A percentile compares a stretch with the other conserved stretches of the same genome.
Evolutionary conservation across 2,113 vertebrate species (phyloP).

Genomic region (Sinocyclocheilus anshuiensis): DNA sequence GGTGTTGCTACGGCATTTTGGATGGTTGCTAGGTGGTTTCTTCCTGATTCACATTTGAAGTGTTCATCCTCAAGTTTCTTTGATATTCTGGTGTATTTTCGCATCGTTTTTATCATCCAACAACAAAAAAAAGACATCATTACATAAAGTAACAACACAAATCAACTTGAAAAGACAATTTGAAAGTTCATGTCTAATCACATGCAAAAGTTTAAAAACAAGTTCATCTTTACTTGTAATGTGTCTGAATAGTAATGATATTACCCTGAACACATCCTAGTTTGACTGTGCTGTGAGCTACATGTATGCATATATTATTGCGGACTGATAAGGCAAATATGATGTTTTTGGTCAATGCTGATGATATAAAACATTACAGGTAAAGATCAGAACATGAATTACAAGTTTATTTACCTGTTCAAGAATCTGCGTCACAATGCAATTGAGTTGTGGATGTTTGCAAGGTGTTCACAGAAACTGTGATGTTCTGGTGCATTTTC

Average conservation of each 20-base stretch:
- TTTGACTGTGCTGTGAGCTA: conserved; percentile 4
- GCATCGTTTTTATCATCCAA: not conserved
- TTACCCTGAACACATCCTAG: conserved; percentile 40
- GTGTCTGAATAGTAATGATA: conserved; percentile 23
- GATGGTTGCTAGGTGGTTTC: too few species aligned
- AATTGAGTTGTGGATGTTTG: too few species aligned
- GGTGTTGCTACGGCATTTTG: too few species aligned
- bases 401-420: not conserved
- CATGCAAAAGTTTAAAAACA: not conserved
- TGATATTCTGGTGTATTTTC: not conserved
- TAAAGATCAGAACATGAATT: not conserved
- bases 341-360: not conserved
- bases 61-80: not conserved
- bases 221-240: not conserved
- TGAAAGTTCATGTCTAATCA: not conserved
- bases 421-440: not conserved
- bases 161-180: too few species aligned
- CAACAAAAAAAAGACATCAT: not conserved
- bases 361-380: not conserved
- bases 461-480: not conserved
- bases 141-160: too few species aligned
- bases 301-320: not conserved
- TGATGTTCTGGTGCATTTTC: not conserved
- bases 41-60: not conserved
- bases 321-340: not conserved